phyloP scores from a whole-genome alignment of 1,140 invertebrate genomes.

The Globodera ellingtonae region DNA sequence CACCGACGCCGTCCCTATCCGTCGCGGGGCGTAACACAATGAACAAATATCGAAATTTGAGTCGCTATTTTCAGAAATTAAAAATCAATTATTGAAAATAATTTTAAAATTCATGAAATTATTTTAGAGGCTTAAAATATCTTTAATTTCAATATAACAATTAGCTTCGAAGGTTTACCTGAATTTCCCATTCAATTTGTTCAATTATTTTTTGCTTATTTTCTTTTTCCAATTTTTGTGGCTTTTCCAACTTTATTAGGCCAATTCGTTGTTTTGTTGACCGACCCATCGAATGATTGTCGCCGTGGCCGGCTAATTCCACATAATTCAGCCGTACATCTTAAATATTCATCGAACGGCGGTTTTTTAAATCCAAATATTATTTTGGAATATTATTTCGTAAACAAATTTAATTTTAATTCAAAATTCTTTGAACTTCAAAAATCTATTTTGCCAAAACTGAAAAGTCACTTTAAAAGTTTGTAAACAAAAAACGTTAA shows the following conservation, averaged over 20 bases:
- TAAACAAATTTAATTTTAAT: too few species aligned
- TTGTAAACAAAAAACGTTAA: too few species aligned
- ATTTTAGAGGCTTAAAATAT: too few species aligned
- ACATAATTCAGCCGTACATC: slow-evolving; percentile 13
- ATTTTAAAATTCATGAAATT: too few species aligned
- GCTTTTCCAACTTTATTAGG: neutral
- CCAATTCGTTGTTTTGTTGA: neutral
- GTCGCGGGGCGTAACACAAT: neutral
- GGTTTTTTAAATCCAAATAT: slow-evolving; percentile 9
- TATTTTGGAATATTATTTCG: too few species aligned
- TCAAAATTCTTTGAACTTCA: too few species aligned
- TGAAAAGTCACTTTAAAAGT: too few species aligned
- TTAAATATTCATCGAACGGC: neutral
- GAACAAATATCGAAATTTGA: slow-evolving; percentile 13
- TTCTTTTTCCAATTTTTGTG: neutral
- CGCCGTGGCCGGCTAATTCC: neutral
- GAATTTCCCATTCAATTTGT: neutral
- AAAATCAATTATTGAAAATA: too few species aligned
- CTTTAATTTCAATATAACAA: too few species aligned
- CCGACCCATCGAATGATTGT: neutral
- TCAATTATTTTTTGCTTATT: neutral
- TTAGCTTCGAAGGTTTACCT: neutral
- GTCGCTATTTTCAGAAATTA: neutral
- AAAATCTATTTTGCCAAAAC: too few species aligned
- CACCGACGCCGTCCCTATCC: neutral